Percentiles rank a stretch among this genome's conserved stretches.
phyloP scores from a whole-genome alignment of 2,888 invertebrate genomes.

The Eristalis pertinax region DNA sequence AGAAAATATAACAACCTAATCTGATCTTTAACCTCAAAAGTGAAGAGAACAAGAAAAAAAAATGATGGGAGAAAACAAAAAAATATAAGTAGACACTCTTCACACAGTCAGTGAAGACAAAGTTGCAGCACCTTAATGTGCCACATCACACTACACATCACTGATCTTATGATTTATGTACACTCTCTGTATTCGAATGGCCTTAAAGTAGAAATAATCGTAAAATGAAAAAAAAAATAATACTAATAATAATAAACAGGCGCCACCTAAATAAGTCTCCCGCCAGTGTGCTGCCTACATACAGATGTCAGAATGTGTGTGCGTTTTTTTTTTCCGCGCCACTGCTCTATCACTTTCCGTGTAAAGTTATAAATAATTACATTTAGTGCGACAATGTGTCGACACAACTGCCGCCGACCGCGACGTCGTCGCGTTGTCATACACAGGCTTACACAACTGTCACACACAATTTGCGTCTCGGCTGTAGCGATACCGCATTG shows the following conservation, averaged over 20 bases:
- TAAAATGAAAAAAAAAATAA: conserved; percentile 47
- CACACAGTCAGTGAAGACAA: neutral
- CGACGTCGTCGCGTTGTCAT: conserved; percentile 31
- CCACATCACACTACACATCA: conserved; percentile 10
- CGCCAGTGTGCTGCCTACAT: conserved; percentile 34
- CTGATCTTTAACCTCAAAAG: conserved; percentile 57
- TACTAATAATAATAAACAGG: conserved; percentile 63
- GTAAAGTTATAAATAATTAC: conserved; percentile 70
- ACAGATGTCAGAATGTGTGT: neutral
- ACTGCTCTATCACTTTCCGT: conserved; percentile 40
- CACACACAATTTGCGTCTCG: conserved; percentile 42
- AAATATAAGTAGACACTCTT: conserved; percentile 12
- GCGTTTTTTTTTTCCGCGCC: conserved; percentile 12
- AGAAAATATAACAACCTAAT: conserved; percentile 35
- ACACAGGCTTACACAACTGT: conserved; percentile 27
- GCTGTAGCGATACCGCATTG: conserved; percentile 24
- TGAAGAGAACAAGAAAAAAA: neutral
- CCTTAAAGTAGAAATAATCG: conserved; percentile 55
- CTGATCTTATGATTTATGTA: conserved; percentile 57
- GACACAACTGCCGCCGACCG: conserved; percentile 43
- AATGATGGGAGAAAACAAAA: conserved; percentile 16
- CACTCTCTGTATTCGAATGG: conserved; percentile 51
- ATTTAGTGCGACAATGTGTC: conserved; percentile 69
- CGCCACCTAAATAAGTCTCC: conserved; percentile 71
- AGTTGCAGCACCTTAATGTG: conserved; percentile 26